phyloP scores from a whole-genome alignment of 2,888 invertebrate genomes.

The Pterostichus niger region DNA sequence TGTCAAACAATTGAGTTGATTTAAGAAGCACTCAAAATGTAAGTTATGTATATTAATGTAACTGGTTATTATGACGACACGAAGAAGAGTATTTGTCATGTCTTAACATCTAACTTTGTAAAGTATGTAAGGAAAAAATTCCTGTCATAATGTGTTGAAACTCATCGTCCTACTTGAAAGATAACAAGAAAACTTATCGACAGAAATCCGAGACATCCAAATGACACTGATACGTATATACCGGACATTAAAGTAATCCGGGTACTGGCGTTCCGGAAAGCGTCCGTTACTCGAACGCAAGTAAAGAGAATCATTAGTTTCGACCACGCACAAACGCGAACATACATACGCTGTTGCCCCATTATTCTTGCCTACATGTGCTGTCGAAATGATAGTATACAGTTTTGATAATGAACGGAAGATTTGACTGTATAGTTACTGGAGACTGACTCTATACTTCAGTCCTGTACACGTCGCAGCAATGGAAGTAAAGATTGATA shows the following conservation, averaged over 20 bases:
- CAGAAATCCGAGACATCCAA: background rate
- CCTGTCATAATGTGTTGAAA: background rate
- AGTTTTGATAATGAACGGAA: conserved; percentile 40
- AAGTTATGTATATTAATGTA: too few relatives aligned
- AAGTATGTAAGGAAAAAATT: background rate
- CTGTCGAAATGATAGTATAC: conserved; percentile 41
- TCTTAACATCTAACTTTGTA: background rate
- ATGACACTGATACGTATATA: conserved; percentile 30
- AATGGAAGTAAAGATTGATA: conserved; percentile 54
- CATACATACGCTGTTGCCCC: conserved; percentile 34
- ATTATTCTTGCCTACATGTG: conserved; percentile 51
- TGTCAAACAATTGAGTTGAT: too few relatives aligned
- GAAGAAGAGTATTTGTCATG: background rate
- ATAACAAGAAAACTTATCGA: background rate
- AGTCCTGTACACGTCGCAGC: conserved; percentile 45
- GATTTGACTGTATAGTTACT: background rate
- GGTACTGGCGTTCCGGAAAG: conserved; percentile 51
- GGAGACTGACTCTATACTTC: conserved; percentile 23
- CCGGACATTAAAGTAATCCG: conserved; percentile 52
- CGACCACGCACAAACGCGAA: conserved; percentile 41
- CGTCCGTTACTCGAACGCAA: conserved; percentile 56
- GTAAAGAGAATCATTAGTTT: conserved; percentile 63
- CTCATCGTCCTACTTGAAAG: too few relatives aligned
- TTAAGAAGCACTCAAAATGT: too few relatives aligned
- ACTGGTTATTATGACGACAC: too few relatives aligned